Percentiles rank a stretch among this genome's conserved stretches.
Conservation (phyloP, 2,888 invertebrate genomes). For the Pyrrhia umbra region DNA sequence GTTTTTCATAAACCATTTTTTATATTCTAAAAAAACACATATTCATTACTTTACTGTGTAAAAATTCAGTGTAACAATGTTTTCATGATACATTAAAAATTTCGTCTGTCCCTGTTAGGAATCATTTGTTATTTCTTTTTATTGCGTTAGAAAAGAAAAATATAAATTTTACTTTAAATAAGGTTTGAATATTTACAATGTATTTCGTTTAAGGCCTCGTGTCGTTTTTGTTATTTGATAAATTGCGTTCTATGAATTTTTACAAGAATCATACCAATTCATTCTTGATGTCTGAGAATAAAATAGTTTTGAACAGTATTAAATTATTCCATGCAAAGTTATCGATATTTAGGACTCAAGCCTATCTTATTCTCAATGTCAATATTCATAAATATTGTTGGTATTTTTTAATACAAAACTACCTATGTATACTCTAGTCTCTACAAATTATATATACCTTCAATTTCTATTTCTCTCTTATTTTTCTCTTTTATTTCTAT, state of each 20-base stretch:
- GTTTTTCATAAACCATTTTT: conserved; percentile 1
- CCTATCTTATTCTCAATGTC: too few relatives aligned
- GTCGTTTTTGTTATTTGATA: conserved; percentile 9
- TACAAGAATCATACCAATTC: not conserved
- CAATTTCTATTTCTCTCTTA: too few relatives aligned
- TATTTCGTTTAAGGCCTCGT: conserved; percentile 9
- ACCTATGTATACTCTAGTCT: too few relatives aligned
- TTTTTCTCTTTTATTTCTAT: too few relatives aligned
- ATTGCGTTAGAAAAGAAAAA: not conserved
- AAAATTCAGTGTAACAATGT: conserved; percentile 8
- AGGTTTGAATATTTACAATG: conserved; percentile 24
- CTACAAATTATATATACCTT: too few relatives aligned
- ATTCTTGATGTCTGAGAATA: not conserved
- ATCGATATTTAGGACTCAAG: too few relatives aligned
- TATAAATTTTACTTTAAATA: not conserved
- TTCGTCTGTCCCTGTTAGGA: conserved; percentile 2
- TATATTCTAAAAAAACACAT: conserved; percentile 4
- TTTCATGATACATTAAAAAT: conserved; percentile 4
- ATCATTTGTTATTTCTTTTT: conserved; percentile 12
- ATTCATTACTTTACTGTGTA: conserved; percentile 1
- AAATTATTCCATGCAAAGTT: not conserved
- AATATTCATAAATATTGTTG: too few relatives aligned
- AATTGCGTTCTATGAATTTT: not conserved
- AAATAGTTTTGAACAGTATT: not conserved
- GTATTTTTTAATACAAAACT: too few relatives aligned